These are phyloP conservation scores for Caligus rogercresseyi DNA, from an alignment of 1,140 invertebrate genomes.

Conservation along the genomic window DNA sequence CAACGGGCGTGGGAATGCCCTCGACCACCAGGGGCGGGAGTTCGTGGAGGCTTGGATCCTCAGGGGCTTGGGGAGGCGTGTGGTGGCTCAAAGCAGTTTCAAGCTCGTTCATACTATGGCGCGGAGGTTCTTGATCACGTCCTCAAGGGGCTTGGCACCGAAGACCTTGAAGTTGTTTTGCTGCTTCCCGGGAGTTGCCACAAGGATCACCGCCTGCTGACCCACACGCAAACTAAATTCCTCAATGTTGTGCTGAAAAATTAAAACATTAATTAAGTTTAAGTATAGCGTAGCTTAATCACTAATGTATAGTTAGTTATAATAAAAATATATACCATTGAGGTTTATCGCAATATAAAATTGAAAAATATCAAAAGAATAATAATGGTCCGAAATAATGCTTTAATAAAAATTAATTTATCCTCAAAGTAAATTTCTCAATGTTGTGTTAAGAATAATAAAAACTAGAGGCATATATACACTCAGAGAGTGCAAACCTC, in stretches of 20 bases:
- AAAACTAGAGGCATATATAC: too few species aligned
- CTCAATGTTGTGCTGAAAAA: slow-evolving; percentile 73
- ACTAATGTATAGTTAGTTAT: not conserved
- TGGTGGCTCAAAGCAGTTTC: slow-evolving; percentile 80
- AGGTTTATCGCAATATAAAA: slow-evolving; percentile 20
- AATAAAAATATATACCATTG: not conserved
- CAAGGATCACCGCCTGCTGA: slow-evolving; percentile 88
- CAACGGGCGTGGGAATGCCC: slow-evolving; percentile 90
- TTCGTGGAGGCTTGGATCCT: slow-evolving; percentile 82
- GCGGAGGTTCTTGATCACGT: slow-evolving; percentile 72
- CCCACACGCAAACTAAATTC: slow-evolving; percentile 91
- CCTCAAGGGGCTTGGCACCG: slow-evolving; percentile 87
- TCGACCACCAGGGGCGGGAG: slow-evolving; percentile 87
- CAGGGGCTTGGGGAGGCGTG: slow-evolving; percentile 72
- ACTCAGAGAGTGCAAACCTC: too few species aligned
- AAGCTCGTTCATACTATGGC: slow-evolving; percentile 77
- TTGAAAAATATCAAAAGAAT: slow-evolving; percentile 9
- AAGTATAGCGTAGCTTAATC: not conserved
- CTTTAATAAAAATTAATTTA: too few species aligned
- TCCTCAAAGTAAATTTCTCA: too few species aligned
- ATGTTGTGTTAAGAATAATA: too few species aligned
- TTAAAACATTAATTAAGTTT: slow-evolving; percentile 8
- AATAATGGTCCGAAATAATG: slow-evolving; percentile 16
- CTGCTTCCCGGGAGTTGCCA: slow-evolving; percentile 89
- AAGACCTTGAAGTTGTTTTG: slow-evolving; percentile 80